phyloP scores from a whole-genome alignment of 2,888 invertebrate genomes.

The Amblyjoppa fuscipennis region DNA sequence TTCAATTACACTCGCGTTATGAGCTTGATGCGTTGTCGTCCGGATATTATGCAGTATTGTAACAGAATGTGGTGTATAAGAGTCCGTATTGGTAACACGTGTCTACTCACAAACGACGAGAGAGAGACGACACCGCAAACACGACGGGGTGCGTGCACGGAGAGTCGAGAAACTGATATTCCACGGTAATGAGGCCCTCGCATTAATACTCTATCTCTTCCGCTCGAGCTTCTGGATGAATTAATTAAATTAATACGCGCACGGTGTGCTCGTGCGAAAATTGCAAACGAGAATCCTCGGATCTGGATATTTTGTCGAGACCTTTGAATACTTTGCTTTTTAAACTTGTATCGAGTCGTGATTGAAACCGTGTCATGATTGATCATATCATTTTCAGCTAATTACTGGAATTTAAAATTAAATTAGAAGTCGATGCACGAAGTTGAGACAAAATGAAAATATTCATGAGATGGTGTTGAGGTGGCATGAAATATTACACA shows the following conservation, averaged over 20 bases:
- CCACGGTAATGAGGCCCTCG: slow-evolving; percentile 58
- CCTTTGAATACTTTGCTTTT: not conserved
- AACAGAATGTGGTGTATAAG: not conserved
- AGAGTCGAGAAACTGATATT: slow-evolving; percentile 68
- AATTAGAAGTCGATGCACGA: not conserved
- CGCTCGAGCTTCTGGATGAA: not conserved
- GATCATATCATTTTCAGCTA: not conserved
- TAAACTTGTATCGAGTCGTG: not conserved
- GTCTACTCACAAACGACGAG: not conserved
- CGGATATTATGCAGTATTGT: not conserved
- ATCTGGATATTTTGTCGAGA: not conserved
- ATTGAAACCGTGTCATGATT: not conserved
- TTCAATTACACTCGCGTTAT: slow-evolving; percentile 69
- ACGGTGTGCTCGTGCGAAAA: not conserved
- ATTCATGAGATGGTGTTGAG: too few relatives aligned
- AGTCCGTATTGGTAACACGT: not conserved
- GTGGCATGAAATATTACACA: too few relatives aligned
- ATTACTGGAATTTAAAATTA: not conserved
- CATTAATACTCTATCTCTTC: slow-evolving; percentile 48
- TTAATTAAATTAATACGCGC: not conserved
- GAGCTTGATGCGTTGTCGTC: slow-evolving; percentile 37
- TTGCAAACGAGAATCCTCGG: not conserved
- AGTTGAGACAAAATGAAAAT: too few relatives aligned
- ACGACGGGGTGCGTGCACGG: not conserved
- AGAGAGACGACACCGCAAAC: slow-evolving; percentile 5